Conservation (phyloP, 2,888 invertebrate genomes). For the Andrena marginata region DNA sequence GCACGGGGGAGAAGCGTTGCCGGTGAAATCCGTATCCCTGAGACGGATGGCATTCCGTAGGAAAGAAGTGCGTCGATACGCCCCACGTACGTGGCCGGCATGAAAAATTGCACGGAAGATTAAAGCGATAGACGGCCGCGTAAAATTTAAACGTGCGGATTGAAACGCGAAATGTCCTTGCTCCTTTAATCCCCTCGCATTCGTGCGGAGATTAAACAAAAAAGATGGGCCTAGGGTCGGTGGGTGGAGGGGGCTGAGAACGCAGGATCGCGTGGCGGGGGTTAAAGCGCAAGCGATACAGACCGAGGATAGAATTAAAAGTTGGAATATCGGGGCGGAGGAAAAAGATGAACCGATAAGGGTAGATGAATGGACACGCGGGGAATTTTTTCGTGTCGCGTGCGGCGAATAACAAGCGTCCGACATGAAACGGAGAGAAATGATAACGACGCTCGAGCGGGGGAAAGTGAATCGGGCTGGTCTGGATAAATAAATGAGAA, state of each 20-base stretch:
- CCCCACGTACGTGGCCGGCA: constrained; percentile 5
- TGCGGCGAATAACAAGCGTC: constrained; percentile 41
- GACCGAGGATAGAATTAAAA: constrained; percentile 42
- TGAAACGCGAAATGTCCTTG: constrained; percentile 22
- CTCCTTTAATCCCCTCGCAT: constrained; percentile 18
- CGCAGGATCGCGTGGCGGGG: constrained; percentile 10
- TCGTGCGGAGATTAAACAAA: constrained; percentile 45
- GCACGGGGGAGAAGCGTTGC: constrained; percentile 18
- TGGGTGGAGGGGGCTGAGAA: neutral
- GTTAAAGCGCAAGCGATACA: constrained; percentile 25
- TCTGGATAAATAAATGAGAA: constrained; percentile 34
- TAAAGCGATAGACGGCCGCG: constrained; percentile 22
- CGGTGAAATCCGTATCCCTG: constrained; percentile 38
- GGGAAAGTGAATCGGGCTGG: neutral
- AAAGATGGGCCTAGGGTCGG: neutral
- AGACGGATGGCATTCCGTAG: constrained; percentile 4
- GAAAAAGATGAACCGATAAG: constrained; percentile 32
- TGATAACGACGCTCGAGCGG: constrained; percentile 32
- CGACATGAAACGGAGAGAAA: constrained; percentile 41
- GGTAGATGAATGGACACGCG: constrained; percentile 35
- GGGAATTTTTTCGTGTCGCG: constrained; percentile 39
- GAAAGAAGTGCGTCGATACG: constrained; percentile 1
- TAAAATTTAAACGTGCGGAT: constrained; percentile 46
- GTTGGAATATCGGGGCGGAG: constrained; percentile 12
- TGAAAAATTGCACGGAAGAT: constrained; percentile 23